Evolutionary conservation across 2,888 invertebrate species (phyloP), one percentile per base, ranked within the genome.

Genomic region (Drosophila nr. perissopoda): DNA sequence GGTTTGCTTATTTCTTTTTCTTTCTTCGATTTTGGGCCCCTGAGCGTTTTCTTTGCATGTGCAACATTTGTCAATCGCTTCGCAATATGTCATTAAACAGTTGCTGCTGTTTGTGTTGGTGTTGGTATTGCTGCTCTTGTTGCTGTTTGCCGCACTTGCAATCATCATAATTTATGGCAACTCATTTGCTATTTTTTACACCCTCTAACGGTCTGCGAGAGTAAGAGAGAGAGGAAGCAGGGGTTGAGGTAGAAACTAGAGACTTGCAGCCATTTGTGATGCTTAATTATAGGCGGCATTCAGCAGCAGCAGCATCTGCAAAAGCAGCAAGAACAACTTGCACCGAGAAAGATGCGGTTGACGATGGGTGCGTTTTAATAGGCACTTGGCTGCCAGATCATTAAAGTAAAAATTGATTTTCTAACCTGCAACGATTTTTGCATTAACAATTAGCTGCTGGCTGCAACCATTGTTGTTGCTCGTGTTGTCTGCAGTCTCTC

Each of bases 91-190:
- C 91, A 92, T 92, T 91, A 91, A 82, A 83, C 87, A 89, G 91
- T 90, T 91, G 91, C 82, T 75, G 81, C 63, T 81, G 81, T 79
- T 83, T 54, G 48, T 33, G 62, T 34, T 59, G 27, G 13, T 51
- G 51, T 7, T 59, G 27, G 13, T 51, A 38, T 7, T 63, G 70
- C 27, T 60, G 64, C 18, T 64, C 40, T 11, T 58, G 49, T 36
- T 48, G 72, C 52, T 21, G 33, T 56, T 62, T 62, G 66, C 52
- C 38, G 51, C 60, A 74, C 33, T 77, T 90, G 91, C 91, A 91
- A 92, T 92, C 91, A 91, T 91, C 89, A 91, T 91, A 91, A 91
- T 91, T 92, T 89, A 92, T 91, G 87, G 87, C 82, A 81, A 87
- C 84, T 90, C 90, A 90, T 90, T 90, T 90, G 81, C 81, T 81